Percentiles rank a stretch among this genome's conserved stretches.
Conservation (phyloP, 1,140 invertebrate species). For the Brachionus plicatilis region DNA sequence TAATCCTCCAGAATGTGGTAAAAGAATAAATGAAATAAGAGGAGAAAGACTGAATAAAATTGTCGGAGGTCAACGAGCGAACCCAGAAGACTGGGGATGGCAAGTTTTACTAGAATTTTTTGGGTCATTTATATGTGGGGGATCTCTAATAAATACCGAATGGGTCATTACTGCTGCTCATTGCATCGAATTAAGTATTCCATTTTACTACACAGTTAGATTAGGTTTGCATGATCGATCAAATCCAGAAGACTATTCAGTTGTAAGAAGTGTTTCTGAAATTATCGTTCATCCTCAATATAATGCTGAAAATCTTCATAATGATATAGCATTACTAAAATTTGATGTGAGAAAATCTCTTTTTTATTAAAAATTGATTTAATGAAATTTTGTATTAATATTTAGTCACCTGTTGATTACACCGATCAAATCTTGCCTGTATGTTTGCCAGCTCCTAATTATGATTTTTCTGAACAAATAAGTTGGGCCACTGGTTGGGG, state of each 20-base stretch:
- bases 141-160: slow-evolving; percentile 60
- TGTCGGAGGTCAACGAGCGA: slow-evolving; percentile 10
- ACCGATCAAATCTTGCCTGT: neutral
- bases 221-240: neutral
- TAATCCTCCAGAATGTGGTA: neutral
- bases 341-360: neutral
- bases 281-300: neutral
- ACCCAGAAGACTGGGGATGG: slow-evolving; percentile 34
- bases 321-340: slow-evolving; percentile 38
- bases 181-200: slow-evolving; percentile 52
- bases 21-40: neutral
- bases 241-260: neutral
- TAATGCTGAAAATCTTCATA: neutral
- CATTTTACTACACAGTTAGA: neutral
- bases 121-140: slow-evolving; percentile 48
- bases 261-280: neutral
- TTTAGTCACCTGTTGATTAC: neutral
- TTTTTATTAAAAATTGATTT: no score
- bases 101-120: neutral
- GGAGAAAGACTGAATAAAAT: neutral
- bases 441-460: neutral
- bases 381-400: no score
- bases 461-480: neutral
- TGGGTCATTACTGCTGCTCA: slow-evolving; percentile 68
- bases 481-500: slow-evolving; percentile 30